Conservation (phyloP, 2,888 invertebrate species). For the Herminia tarsipennalis region DNA sequence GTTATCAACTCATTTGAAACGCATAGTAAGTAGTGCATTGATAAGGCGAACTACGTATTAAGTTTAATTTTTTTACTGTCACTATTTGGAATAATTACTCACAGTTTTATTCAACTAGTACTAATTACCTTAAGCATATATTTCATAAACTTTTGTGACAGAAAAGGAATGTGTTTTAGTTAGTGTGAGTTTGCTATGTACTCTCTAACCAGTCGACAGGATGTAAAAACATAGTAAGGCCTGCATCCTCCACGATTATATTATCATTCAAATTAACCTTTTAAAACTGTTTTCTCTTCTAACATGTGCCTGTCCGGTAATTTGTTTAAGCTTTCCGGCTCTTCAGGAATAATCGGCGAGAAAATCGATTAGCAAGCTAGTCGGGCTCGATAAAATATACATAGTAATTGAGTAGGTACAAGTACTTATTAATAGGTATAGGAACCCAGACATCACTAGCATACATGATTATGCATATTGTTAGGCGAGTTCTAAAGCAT, state of each 20-base stretch:
- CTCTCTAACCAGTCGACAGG: slow-evolving; percentile 50
- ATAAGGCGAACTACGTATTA: neutral
- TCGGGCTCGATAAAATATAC: too few relatives aligned
- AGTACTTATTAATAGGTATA: too few relatives aligned
- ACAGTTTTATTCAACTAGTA: neutral
- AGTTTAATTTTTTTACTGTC: neutral
- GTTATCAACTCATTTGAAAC: too few relatives aligned
- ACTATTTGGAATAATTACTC: neutral
- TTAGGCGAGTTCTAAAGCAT: too few relatives aligned
- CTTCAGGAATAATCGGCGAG: slow-evolving; percentile 14
- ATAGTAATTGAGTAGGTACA: too few relatives aligned
- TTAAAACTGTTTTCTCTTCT: slow-evolving; percentile 23
- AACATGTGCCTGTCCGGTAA: slow-evolving; percentile 4
- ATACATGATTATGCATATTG: too few relatives aligned
- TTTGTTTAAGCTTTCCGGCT: slow-evolving; percentile 21
- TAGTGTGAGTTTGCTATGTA: too few relatives aligned
- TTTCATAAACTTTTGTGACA: neutral
- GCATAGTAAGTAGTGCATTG: too few relatives aligned
- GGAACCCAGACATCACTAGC: too few relatives aligned
- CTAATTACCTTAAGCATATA: too few relatives aligned
- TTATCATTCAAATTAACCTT: slow-evolving; percentile 48
- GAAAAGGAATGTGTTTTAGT: slow-evolving; percentile 11
- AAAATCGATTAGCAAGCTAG: slow-evolving; percentile 10
- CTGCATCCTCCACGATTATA: slow-evolving; percentile 47
- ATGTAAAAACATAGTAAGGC: slow-evolving; percentile 44